Conservation (phyloP, 2,797 vertebrate species). For the Neosilurus mollespiculum region DNA sequence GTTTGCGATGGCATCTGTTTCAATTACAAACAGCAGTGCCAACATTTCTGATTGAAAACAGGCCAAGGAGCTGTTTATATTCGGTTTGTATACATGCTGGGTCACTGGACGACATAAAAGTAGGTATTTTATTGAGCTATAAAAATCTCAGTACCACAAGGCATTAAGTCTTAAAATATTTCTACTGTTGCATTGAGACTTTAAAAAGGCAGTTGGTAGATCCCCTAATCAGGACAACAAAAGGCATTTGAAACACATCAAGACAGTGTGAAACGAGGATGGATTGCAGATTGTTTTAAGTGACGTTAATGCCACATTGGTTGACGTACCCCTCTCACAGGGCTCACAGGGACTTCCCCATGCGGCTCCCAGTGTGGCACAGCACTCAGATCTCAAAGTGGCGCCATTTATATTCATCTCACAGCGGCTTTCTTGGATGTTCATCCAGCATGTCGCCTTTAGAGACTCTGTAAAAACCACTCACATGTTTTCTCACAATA, state of each 20-base stretch:
- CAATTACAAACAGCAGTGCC: slow-evolving; percentile 9
- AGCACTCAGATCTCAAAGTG: slow-evolving; percentile 79
- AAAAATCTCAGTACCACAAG: not conserved
- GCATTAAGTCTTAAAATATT: slow-evolving; percentile 13
- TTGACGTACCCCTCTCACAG: slow-evolving; percentile 71
- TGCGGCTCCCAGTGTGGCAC: slow-evolving; percentile 75
- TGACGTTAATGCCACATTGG: not conserved
- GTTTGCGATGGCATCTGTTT: not conserved
- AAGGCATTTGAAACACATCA: not conserved
- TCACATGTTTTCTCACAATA: not conserved
- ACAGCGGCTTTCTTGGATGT: slow-evolving; percentile 72
- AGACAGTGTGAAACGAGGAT: not conserved
- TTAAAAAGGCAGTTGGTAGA: not conserved
- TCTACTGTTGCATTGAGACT: not conserved
- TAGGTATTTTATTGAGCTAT: not conserved
- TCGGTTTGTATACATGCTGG: slow-evolving; percentile 1
- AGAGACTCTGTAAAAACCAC: slow-evolving; percentile 67
- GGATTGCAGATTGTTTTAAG: not conserved
- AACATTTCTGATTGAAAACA: slow-evolving; percentile 15
- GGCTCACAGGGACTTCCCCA: slow-evolving; percentile 80
- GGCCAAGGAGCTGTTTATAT: not conserved
- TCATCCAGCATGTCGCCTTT: slow-evolving; percentile 81
- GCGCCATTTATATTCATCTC: slow-evolving; percentile 79
- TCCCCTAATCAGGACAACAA: not conserved
- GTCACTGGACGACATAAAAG: slow-evolving; percentile 3